Percentiles rank a stretch among this genome's conserved stretches.
phyloP scores from a whole-genome alignment of 2,888 invertebrate species.

The Drosophila dives region DNA sequence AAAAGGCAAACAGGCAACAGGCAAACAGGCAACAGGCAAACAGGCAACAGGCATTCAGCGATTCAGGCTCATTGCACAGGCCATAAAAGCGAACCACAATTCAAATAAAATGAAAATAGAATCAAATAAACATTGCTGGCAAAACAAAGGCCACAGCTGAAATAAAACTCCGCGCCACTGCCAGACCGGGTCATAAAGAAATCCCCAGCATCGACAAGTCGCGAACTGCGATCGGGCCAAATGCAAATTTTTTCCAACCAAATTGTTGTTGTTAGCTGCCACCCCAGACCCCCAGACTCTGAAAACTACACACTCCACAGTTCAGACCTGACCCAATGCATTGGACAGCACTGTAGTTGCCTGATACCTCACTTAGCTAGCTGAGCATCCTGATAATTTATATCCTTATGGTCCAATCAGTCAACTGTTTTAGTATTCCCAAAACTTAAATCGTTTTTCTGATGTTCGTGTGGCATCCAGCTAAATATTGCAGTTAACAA shows the following conservation, averaged over 20 bases:
- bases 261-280: constrained; percentile 30
- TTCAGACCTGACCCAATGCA: constrained; percentile 37
- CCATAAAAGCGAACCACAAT: constrained; percentile 78
- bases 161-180: constrained; percentile 57
- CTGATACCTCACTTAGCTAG: not conserved
- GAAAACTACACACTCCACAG: not conserved
- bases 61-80: constrained; percentile 51
- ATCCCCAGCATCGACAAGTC: constrained; percentile 55
- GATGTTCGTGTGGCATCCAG: not conserved
- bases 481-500: not conserved
- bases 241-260: constrained; percentile 61
- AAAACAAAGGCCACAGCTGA: constrained; percentile 71
- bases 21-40: constrained; percentile 2
- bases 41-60: not conserved
- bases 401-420: not conserved
- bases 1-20: constrained; percentile 15
- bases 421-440: too few relatives aligned
- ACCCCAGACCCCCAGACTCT: constrained; percentile 15
- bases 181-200: constrained; percentile 73
- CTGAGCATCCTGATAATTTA: not conserved
- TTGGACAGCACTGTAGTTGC: constrained; percentile 42
- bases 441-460: not conserved
- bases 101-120: constrained; percentile 81
- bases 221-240: constrained; percentile 67
- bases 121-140: constrained; percentile 74